Conservation (phyloP, 2,797 vertebrate species). For the Vireo griseus region DNA sequence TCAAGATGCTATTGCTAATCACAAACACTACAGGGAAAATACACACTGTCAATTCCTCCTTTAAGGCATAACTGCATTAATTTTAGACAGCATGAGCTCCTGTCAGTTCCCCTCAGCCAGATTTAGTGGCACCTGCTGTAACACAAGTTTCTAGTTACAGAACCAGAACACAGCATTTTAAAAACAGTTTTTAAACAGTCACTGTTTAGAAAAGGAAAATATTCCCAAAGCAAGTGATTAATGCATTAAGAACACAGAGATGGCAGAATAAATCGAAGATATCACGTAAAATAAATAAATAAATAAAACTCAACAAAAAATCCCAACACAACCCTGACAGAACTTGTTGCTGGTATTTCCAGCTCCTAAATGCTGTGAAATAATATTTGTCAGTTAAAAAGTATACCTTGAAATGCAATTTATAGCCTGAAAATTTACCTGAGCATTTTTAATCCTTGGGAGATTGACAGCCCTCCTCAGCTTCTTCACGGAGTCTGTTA, state of each 20-base stretch:
- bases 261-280: neutral
- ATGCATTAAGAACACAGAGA: neutral
- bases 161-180: neutral
- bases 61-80: neutral
- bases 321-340: neutral
- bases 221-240: neutral
- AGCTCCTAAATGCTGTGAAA: neutral
- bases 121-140: neutral
- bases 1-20: neutral
- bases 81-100: neutral
- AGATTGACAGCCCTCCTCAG: constrained; percentile 88
- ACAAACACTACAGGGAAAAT: neutral
- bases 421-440: constrained; percentile 74
- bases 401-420: neutral
- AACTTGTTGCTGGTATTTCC: neutral
- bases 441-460: constrained; percentile 80
- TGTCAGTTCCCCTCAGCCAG: neutral
- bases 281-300: neutral
- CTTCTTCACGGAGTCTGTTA: constrained; percentile 87
- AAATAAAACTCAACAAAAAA: neutral
- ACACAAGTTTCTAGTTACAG: neutral
- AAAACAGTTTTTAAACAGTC: neutral
- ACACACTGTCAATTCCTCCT: neutral
- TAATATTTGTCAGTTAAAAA: neutral
- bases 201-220: neutral